phyloP scores from a whole-genome alignment of 2,797 vertebrate species.

The Clamator glandarius region DNA sequence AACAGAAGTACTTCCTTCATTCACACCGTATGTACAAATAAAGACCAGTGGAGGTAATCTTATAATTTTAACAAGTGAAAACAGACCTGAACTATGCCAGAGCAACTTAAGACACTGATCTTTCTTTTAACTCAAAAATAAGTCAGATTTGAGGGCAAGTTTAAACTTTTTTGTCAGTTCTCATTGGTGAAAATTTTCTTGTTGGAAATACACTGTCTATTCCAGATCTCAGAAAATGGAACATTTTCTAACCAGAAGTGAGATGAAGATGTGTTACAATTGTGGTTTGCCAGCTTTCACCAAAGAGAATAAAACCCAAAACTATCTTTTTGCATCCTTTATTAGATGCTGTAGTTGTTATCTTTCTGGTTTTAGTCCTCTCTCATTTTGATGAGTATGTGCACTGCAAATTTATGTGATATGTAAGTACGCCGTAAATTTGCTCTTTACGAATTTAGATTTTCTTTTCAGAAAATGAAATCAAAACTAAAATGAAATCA shows the following conservation, averaged over 20 bases:
- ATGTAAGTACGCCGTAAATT: not conserved
- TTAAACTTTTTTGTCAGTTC: not conserved
- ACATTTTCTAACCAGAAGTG: not conserved
- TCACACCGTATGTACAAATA: not conserved
- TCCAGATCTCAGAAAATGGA: not conserved
- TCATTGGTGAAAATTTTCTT: not conserved
- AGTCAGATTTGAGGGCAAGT: not conserved
- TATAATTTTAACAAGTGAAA: constrained; percentile 34
- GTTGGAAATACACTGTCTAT: not conserved
- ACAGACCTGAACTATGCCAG: constrained; percentile 9
- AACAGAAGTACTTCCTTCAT: constrained; percentile 14
- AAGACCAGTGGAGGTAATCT: constrained; percentile 30
- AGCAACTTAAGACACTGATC: not conserved
- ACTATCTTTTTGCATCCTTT: accelerated
- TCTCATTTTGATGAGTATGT: not conserved
- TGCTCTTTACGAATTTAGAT: not conserved
- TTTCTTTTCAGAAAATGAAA: not conserved
- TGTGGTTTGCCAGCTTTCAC: not conserved
- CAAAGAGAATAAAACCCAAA: not conserved
- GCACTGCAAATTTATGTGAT: not conserved
- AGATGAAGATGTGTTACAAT: not conserved
- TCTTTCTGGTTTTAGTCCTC: not conserved
- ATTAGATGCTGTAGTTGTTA: not conserved
- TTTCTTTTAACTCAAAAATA: not conserved
- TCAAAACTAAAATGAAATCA: not conserved